Evolutionary conservation across 2,888 invertebrate species (phyloP), one percentile per base, ranked within the genome.

Genomic region (Trisateles emortualis): DNA sequence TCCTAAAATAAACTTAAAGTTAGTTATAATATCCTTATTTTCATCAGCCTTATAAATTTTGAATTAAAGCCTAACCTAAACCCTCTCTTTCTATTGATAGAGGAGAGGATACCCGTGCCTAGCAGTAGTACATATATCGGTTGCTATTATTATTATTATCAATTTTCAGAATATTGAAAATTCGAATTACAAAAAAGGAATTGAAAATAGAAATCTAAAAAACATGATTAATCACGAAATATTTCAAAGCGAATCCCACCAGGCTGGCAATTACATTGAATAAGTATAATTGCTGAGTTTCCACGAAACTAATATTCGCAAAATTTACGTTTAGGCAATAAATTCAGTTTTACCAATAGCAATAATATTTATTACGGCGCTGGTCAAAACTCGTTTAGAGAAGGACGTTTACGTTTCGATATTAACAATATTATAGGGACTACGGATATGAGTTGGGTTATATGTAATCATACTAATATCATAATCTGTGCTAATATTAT

Each of bases 311-410:
- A 41, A 41, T 26, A 29, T 26, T 17, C 40, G 14, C n/a, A 41
- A 38, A 41, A 41, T 41, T 63, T 53, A 62, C 46, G 10, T 38
- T 14, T 10, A 2, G 24, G 57, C 47, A 52, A 52, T 61, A 61
- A 57, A 62, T 46, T 42, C 24, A 41, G 53, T 49, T 63, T 43
- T 26, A 44, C 11, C 36, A 26, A 62, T 33, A 49, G 53, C 54
- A 58, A 35, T 44, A 44, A 59, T 35, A 45, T 61, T 61, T 57
- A n/a, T n/a, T n/a, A 44, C 61, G 29, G 43, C 36, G 29, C 62
- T 57, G 41, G 57, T 56, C 62, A 45, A 51, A 47, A 50, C 30
- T 45, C 26, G 35, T 43, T 61, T 44, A n/a, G 41, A 29, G 39
- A 47, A 33, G 14, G 19, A 6, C 11, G 19, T 39, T 29, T 32